Evolutionary conservation across 2,113 vertebrate species (phyloP), one percentile per base, ranked within the genome.

Genomic region (Mustela lutreola): DNA sequence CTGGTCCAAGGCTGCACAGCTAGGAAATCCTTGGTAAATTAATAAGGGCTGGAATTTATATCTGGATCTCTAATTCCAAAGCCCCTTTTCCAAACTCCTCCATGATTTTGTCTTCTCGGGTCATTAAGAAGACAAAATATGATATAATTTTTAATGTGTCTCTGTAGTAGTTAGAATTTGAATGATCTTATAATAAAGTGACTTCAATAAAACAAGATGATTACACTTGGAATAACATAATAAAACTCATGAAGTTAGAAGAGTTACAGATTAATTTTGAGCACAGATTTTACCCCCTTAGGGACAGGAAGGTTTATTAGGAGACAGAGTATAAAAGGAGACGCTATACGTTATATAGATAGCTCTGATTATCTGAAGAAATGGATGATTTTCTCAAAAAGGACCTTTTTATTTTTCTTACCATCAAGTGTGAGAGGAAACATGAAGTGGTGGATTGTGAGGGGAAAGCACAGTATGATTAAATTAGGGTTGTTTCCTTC

Each of bases 191-290:
- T 71, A 26, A 84, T 71, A 53, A 90, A 81, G 42, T 84, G 60
- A 48, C 76, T 95, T 92, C 70, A 92, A 31, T 96, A 67, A 93
- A 78, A n/a, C 36, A 87, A 78, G 91, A 62, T 28, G 36, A 89
- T 81, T 81, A 88, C 80, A 91, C 85, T 39, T 82, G 33, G 76
- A 81, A 58, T 89, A 58, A 85, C 50, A 70, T 75, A 87, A 76
- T 95, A 58, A 93, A 95, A 48, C 60, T 71, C 21, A 19, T 21
- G 16, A 86, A 70, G n/a, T 50, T 18, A 83, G 58, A 90, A 73
- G 58, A 94, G 73, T 79, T 76, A 15, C 14, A 75, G 83, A 80
- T 95, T 92, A 31, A 85, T 26, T 50, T 73, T 92, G 56, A 86
- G n/a, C 84, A 39, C 56, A 39, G 26, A 70, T 80, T 76, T 1